phyloP scores from a whole-genome alignment of 2,888 invertebrate genomes.

The Drosophila conformis region DNA sequence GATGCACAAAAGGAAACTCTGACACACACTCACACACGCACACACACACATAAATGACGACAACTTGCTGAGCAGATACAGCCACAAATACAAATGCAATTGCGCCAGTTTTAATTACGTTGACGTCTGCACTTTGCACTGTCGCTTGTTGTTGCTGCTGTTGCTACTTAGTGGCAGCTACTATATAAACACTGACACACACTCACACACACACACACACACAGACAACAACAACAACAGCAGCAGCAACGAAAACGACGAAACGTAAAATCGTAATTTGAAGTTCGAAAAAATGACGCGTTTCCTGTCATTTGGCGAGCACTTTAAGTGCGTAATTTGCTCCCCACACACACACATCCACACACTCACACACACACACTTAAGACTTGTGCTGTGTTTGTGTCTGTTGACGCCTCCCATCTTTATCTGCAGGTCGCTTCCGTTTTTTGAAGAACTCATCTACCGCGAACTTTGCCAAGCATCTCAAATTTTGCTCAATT shows the following conservation, averaged over 20 bases:
- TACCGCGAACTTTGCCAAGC: conserved; percentile 51
- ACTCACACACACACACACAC: conserved; percentile 13
- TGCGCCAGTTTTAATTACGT: conserved; percentile 74
- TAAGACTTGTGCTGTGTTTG: conserved; percentile 38
- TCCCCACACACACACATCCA: conserved; percentile 62
- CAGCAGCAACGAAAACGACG: conserved; percentile 50
- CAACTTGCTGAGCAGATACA: conserved; percentile 15
- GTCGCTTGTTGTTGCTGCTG: conserved; percentile 27
- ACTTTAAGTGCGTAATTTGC: conserved; percentile 82
- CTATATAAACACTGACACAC: conserved; percentile 54
- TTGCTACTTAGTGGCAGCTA: conserved; percentile 76
- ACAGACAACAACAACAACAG: conserved; percentile 20
- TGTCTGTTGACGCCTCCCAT: conserved; percentile 66
- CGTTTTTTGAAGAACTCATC: conserved; percentile 63
- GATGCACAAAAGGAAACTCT: conserved; percentile 74
- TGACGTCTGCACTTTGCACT: conserved; percentile 71
- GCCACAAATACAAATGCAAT: conserved; percentile 32
- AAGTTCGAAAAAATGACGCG: conserved; percentile 82
- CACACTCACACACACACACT: conserved; percentile 4
- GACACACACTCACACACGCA: conserved; percentile 18
- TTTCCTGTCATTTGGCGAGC: conserved; percentile 82
- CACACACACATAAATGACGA: conserved; percentile 8
- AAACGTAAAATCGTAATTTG: conserved; percentile 80
- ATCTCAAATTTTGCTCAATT: conserved; percentile 45
- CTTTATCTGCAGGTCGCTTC: conserved; percentile 70